phyloP scores from a whole-genome alignment of 2,888 invertebrate species.

The Cephus pygmeus region DNA sequence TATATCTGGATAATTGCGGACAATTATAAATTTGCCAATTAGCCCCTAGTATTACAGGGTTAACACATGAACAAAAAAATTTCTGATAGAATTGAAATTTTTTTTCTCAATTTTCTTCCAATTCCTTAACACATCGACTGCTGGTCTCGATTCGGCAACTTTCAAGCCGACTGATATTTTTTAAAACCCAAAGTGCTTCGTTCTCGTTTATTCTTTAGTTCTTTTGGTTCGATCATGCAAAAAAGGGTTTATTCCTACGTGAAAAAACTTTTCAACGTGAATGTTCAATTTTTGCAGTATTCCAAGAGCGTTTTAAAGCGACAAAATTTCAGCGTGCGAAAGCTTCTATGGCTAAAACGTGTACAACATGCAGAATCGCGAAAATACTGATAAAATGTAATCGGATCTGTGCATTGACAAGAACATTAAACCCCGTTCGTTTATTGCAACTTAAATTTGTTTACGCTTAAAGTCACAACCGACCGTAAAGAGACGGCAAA shows the following conservation, averaged over 20 bases:
- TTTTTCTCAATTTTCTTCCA: background rate
- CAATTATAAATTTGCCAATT: background rate
- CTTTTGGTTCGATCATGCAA: too few relatives aligned
- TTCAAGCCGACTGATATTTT: too few relatives aligned
- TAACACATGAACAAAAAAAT: background rate
- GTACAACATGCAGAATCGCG: background rate
- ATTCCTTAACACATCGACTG: too few relatives aligned
- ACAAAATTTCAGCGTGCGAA: background rate
- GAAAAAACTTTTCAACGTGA: too few relatives aligned
- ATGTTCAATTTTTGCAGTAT: background rate
- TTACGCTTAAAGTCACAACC: background rate
- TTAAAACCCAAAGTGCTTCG: too few relatives aligned
- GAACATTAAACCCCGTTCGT: background rate
- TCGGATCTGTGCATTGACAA: background rate
- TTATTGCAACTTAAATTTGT: background rate
- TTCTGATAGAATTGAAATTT: background rate
- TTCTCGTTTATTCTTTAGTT: too few relatives aligned
- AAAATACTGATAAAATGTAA: background rate
- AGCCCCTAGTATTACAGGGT: background rate
- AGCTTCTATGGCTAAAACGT: background rate
- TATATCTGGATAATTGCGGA: background rate
- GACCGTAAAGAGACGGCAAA: background rate
- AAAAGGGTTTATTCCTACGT: too few relatives aligned
- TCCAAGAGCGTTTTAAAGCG: background rate
- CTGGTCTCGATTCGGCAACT: too few relatives aligned